Base-by-base conservation (phyloP, 2,888 invertebrate genomes). In the Phlogophora meticulosa region DNA sequence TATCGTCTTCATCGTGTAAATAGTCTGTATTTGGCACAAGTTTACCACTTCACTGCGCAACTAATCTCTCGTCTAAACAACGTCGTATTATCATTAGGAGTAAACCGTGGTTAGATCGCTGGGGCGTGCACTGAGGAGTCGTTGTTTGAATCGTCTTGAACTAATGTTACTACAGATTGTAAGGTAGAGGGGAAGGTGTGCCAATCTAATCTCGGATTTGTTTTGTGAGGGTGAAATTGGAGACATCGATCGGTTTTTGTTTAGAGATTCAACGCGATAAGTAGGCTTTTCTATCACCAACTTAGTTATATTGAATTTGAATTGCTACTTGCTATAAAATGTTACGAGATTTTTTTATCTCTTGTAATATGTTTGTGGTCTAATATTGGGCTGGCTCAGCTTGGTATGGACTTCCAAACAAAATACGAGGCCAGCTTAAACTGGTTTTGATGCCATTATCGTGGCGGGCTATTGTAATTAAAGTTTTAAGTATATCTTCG, bases 11-110 rank as follows among this genome's bases (percentile, higher is more conserved):
- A 13, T 7, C 49, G 43, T 55, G 67, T 70, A 63, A 70, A 72
- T 49, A 62, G 55, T 55, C 46, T 71, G 40, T 62, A 56, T 65
- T 78, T 64, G 52, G 46, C 52, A 13, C 42, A 34, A 61, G 20
- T 66, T 52, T 65, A 28, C 46, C 55, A 48, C 49, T 36, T 61
- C 60, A 62, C 70, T 65, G 56, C 55, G 43, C 45, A 45, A 48
- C 69, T 77, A 77, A 81, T 82, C 66, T 67, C 32, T 53, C 58
- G 58, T 66, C 48, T 80, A 70, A 82, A 81, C 58, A 74, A 59
- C 61, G 34, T 66, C 51, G 58, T 80, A 74, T 79, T 82, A 80
- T 71, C 61, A 77, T 77, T 82, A 70, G 56, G 40, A 59, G 67
- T 64, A 48, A 76, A 61, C 70, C 24, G 52, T 36, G 60, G 64